These are phyloP conservation scores for Cordylochernes scorpioides DNA, from an alignment of 2,888 invertebrate species.

Conservation along the genomic window DNA sequence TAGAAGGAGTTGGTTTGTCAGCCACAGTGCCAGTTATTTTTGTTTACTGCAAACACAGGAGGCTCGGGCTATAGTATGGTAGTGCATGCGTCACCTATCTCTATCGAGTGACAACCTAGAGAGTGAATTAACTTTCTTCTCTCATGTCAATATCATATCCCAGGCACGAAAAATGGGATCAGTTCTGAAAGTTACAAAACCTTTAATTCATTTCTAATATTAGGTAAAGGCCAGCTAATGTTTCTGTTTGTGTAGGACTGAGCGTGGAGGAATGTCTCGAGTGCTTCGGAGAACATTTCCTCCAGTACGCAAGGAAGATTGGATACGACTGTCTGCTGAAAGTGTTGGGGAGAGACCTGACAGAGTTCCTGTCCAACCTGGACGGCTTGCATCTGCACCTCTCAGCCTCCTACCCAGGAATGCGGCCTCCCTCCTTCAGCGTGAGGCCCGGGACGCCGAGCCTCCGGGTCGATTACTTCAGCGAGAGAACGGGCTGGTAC, in stretches of 20 bases:
- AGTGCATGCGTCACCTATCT: too few species aligned
- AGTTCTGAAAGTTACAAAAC: too few species aligned
- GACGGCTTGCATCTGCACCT: slow-evolving; percentile 18
- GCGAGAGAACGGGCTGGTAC: slow-evolving; percentile 14
- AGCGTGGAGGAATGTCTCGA: slow-evolving; percentile 19
- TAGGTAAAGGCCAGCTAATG: too few species aligned
- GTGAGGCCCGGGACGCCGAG: slow-evolving; percentile 13
- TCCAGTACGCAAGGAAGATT: slow-evolving; percentile 10
- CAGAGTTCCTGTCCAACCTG: slow-evolving; percentile 15
- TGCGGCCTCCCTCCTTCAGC: slow-evolving; percentile 22
- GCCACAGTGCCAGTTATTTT: too few species aligned
- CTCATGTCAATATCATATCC: too few species aligned
- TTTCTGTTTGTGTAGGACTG: slow-evolving; percentile 15
- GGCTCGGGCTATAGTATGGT: too few species aligned
- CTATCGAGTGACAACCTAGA: too few species aligned
- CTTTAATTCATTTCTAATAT: too few species aligned
- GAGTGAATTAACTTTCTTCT: too few species aligned
- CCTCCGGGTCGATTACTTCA: slow-evolving; percentile 15
- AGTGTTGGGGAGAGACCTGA: slow-evolving; percentile 14
- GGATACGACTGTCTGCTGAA: slow-evolving; percentile 14
- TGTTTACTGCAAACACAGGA: too few species aligned
- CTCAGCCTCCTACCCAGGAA: slow-evolving; percentile 20
- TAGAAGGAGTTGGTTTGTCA: too few species aligned
- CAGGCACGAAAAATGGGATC: too few species aligned
- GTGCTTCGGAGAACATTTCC: slow-evolving; percentile 16